Percentiles rank a stretch among this genome's conserved stretches.
phyloP scores from a whole-genome alignment of 1,140 invertebrate genomes.

The Dufourea novaeangliae region DNA sequence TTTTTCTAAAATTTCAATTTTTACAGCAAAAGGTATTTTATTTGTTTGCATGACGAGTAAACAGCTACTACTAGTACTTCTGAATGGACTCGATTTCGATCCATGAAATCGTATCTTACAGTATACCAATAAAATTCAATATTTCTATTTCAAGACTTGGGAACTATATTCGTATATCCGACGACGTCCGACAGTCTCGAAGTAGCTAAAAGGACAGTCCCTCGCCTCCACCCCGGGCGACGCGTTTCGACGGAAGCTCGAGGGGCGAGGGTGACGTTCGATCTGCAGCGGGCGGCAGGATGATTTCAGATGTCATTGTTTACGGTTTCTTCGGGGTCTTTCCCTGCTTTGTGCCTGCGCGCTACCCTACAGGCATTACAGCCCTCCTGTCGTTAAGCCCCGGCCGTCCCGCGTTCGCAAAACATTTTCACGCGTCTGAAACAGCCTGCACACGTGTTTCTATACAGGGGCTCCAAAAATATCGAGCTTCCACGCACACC shows the following conservation, averaged over 20 bases:
- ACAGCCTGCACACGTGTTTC: slow-evolving; percentile 6
- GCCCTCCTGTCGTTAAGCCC: slow-evolving; percentile 27
- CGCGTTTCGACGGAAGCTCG: not conserved
- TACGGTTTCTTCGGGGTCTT: slow-evolving; percentile 63
- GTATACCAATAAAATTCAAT: not conserved
- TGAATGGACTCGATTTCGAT: no score
- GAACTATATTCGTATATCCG: not conserved
- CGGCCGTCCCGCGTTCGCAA: not conserved
- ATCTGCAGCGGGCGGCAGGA: slow-evolving; percentile 29
- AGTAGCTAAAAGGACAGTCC: no score
- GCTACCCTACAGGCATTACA: slow-evolving; percentile 29
- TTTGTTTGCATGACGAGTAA: no score
- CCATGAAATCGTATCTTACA: no score
- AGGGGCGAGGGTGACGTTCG: slow-evolving; percentile 1
- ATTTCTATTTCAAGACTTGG: not conserved
- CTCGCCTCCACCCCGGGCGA: no score
- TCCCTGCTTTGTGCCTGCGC: slow-evolving; percentile 30
- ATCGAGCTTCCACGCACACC: not conserved
- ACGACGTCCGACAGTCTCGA: not conserved
- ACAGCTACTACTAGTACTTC: no score
- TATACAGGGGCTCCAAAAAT: not conserved
- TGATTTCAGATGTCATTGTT: slow-evolving; percentile 71
- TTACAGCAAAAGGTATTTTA: no score
- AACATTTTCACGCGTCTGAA: slow-evolving; percentile 41
- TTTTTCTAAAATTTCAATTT: no score